These are phyloP conservation scores for Pangasianodon hypophthalmus DNA, from an alignment of 2,113 vertebrate genomes.

Conservation along the genomic window DNA sequence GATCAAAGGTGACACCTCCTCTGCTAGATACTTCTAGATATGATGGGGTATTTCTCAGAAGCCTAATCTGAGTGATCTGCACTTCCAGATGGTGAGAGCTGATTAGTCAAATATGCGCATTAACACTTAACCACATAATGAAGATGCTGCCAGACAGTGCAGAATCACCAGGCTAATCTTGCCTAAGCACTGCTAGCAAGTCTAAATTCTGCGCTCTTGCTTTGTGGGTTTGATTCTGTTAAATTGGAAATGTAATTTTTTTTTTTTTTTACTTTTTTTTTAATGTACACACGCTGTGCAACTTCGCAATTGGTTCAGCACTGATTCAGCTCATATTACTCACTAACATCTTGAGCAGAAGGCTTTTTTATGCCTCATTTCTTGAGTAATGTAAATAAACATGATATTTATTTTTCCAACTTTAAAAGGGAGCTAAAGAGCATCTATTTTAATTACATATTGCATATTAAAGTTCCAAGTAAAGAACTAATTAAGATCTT, in stretches of 20 bases:
- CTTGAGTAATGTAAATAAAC: slow-evolving; percentile 24
- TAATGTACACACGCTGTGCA: background rate
- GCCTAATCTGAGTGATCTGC: background rate
- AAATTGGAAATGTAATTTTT: background rate
- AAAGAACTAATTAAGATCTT: background rate
- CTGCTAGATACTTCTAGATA: slow-evolving; percentile 62
- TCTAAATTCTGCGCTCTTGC: background rate
- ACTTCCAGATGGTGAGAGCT: slow-evolving; percentile 69
- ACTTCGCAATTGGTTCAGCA: background rate
- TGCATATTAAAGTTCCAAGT: background rate
- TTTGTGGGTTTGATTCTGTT: background rate
- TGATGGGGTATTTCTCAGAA: slow-evolving; percentile 55
- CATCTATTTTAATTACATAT: background rate
- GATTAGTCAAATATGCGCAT: slow-evolving; percentile 75
- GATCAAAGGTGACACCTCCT: slow-evolving; percentile 29
- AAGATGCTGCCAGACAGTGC: slow-evolving; percentile 52
- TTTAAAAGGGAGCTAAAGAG: background rate
- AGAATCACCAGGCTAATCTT: slow-evolving; percentile 38
- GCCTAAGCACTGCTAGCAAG: background rate
- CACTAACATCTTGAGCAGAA: slow-evolving; percentile 18
- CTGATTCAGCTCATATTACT: slow-evolving; percentile 10
- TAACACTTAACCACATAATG: slow-evolving; percentile 64
- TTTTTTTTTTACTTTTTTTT: background rate
- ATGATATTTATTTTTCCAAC: slow-evolving; percentile 13
- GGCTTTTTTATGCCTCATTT: slow-evolving; percentile 32